These are phyloP conservation scores for Drosophila niveifrons DNA, from an alignment of 2,888 invertebrate species.

Conservation along the genomic window DNA sequence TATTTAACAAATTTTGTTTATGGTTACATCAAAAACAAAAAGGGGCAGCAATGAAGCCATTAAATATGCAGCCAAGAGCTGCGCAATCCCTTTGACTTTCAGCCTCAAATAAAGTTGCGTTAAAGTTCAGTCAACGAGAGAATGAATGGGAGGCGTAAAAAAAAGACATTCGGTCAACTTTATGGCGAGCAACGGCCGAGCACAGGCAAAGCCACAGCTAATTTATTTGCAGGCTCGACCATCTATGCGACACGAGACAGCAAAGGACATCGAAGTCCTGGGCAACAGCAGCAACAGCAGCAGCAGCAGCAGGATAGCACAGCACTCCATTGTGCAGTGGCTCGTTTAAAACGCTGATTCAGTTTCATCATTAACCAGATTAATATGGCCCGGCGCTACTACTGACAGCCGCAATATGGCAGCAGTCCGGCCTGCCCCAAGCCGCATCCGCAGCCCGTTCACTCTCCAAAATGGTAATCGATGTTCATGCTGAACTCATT, in stretches of 20 bases:
- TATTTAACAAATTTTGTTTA: constrained; percentile 34
- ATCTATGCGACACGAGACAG: constrained; percentile 67
- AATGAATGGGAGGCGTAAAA: constrained; percentile 5
- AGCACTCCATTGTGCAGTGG: constrained; percentile 78
- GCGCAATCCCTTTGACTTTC: constrained; percentile 23
- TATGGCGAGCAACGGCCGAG: constrained; percentile 65
- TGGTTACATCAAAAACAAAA: constrained; percentile 6
- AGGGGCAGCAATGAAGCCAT: constrained; percentile 30
- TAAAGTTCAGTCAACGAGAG: constrained; percentile 49
- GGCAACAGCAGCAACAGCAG: neutral
- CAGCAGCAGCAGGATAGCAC: constrained; percentile 1
- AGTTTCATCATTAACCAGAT: constrained; percentile 86
- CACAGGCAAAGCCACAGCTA: constrained; percentile 73
- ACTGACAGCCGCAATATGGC: constrained; percentile 81
- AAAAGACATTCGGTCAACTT: constrained; percentile 50
- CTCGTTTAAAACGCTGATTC: constrained; percentile 85
- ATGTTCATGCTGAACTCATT: constrained; percentile 54
- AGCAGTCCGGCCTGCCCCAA: constrained; percentile 20
- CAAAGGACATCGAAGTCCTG: constrained; percentile 25
- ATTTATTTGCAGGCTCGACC: constrained; percentile 75
- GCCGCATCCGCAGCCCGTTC: constrained; percentile 46
- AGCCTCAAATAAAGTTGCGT: constrained; percentile 55
- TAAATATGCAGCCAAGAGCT: constrained; percentile 45
- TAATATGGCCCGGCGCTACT: constrained; percentile 84
- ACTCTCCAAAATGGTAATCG: constrained; percentile 66